Evolutionary conservation across 2,888 invertebrate genomes (phyloP), one percentile per base, ranked within the genome.

Genomic region (Ophion ventricosus): DNA sequence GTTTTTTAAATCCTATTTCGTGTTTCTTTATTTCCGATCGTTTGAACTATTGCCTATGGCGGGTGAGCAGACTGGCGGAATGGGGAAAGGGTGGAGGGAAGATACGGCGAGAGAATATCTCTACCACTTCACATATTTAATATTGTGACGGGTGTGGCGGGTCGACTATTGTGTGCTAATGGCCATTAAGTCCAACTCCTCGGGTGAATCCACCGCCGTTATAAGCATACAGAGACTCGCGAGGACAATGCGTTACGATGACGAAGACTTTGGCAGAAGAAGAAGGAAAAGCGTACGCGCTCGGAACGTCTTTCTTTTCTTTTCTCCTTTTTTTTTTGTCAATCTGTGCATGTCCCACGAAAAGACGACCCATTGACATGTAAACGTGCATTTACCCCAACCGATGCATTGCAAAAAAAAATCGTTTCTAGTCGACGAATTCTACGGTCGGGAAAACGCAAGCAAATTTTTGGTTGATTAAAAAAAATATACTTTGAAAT

Each of bases 131-230:
- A 11, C 4, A 17, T 0, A 82, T 87, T 83, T 85, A 83, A 83
- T 86, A 87, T 87, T 86, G 77, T 81, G 87, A 76, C 87, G 88
- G 89, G 88, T 88, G 90, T 88, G 89, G 87, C 88, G 61, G 61
- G 66, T 81, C 80, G 79, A 82, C 87, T 86, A 90, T 90, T 90
- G 90, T 90, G 88, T 90, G 90, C 84, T 90, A 90, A 90, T 90
- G 84, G 82, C 77, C 72, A 80, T 87, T 81, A 79, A 77, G 79
- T 17, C 54, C 20, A 54, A 40, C 43, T 63, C 77, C 56, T 63
- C 77, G 63, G 61, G 61, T 63, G 75, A 57, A 75, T 81, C 78
- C 23, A 56, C 70, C 63, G 72, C 61, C 56, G 49, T 69, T 59
- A 54, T 25, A 56, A 63, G 57, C 61, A 35, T 63, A 49, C 59